A percentile compares a stretch with the other conserved stretches of the same genome.
Conservation (phyloP, 2,797 vertebrate genomes). For the Clarias fuscus region DNA sequence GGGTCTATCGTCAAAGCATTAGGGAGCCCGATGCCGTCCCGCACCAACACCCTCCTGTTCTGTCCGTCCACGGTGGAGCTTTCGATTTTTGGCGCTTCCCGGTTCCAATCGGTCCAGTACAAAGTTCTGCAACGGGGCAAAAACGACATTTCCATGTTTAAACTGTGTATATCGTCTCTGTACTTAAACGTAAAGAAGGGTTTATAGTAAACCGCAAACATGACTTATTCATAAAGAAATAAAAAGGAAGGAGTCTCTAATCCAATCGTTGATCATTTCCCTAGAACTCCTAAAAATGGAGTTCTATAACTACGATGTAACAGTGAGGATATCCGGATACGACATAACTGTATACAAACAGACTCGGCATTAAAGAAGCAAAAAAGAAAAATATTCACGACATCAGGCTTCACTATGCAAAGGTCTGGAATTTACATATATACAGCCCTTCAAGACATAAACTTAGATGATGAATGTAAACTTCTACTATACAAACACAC, state of each 20-base stretch:
- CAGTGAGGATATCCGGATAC: not conserved
- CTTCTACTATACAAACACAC: conserved; percentile 3
- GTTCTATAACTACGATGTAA: not conserved
- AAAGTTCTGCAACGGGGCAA: conserved; percentile 75
- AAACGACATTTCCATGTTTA: not conserved
- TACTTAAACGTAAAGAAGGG: not conserved
- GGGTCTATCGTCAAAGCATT: conserved; percentile 90
- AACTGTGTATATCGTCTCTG: not conserved
- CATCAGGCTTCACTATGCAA: conserved; percentile 24
- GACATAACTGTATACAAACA: not conserved
- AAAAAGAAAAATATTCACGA: conserved; percentile 8
- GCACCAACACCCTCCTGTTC: conserved; percentile 84
- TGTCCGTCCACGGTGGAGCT: conserved; percentile 82
- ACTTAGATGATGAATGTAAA: conserved; percentile 22
- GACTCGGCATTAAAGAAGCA: not conserved
- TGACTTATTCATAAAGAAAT: not conserved
- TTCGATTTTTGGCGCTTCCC: conserved; percentile 97
- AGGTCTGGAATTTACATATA: conserved; percentile 40
- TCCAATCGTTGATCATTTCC: not conserved
- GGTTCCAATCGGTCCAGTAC: conserved; percentile 98
- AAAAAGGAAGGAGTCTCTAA: not conserved
- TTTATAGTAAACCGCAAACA: not conserved
- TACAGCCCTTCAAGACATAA: conserved; percentile 22
- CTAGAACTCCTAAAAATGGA: not conserved
- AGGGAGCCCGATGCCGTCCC: conserved; percentile 88